phyloP scores from a whole-genome alignment of 1,140 invertebrate genomes.

The Ridgeia piscesae region DNA sequence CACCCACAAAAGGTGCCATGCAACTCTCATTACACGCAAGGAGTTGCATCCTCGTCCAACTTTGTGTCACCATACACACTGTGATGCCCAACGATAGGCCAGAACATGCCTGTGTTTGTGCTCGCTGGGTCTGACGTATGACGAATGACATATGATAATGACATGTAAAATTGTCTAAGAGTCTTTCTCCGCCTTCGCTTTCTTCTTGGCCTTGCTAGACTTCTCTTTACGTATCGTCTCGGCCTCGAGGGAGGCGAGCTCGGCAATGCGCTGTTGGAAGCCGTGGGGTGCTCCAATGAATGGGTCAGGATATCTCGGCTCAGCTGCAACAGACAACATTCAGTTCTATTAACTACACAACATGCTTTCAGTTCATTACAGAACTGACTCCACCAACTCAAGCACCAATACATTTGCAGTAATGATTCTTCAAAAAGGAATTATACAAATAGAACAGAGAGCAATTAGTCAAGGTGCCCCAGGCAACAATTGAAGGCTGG shows the following conservation, averaged over 20 bases:
- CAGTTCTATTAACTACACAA: background rate
- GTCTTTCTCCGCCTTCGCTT: background rate
- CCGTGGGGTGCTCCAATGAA: constrained; percentile 3
- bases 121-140: background rate
- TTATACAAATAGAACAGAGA: background rate
- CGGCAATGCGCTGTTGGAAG: background rate
- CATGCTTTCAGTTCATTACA: background rate
- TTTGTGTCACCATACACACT: background rate
- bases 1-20: too few species aligned
- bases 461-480: too few species aligned
- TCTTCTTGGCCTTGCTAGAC: background rate
- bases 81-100: background rate
- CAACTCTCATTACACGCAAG: background rate
- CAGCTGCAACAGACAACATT: background rate
- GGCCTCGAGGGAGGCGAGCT: constrained; percentile 13
- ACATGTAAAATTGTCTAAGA: background rate
- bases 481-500: too few species aligned
- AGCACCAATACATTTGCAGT: background rate
- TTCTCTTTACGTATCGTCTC: constrained; percentile 15
- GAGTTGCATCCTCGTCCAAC: background rate
- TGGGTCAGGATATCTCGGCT: constrained; percentile 4
- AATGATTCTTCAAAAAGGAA: background rate
- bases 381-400: background rate
- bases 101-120: background rate
- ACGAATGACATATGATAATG: background rate